These are phyloP conservation scores for Maconellicoccus hirsutus DNA, from an alignment of 1,140 invertebrate species.

Conservation along the genomic window DNA sequence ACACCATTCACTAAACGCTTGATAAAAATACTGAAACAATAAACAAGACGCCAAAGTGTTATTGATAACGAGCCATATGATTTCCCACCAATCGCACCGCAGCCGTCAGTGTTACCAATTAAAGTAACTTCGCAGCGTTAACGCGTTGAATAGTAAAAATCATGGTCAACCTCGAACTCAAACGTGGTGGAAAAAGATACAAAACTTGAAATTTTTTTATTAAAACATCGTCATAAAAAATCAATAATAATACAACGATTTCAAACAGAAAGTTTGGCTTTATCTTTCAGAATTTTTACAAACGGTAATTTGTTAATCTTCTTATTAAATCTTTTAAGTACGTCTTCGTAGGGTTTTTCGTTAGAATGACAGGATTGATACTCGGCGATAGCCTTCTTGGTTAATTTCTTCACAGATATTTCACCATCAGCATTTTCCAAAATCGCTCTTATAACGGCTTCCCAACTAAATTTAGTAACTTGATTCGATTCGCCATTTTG, in stretches of 20 bases:
- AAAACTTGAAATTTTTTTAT: no score
- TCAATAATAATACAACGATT: neutral
- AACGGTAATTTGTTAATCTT: neutral
- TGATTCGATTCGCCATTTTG: neutral
- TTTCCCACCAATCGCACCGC: neutral
- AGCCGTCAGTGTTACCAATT: neutral
- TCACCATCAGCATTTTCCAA: neutral
- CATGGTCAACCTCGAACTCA: no score
- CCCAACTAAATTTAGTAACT: neutral
- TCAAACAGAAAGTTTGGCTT: neutral
- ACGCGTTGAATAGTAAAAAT: no score
- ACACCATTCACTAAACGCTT: neutral
- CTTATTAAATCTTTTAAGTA: neutral
- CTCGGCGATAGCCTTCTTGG: neutral
- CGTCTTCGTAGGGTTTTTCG: neutral
- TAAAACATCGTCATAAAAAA: no score
- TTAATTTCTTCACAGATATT: neutral
- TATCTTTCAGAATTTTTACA: conserved; percentile 1
- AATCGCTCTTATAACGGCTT: neutral
- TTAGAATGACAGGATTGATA: neutral
- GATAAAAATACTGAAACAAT: neutral
- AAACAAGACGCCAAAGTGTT: neutral
- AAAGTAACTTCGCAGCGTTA: no score
- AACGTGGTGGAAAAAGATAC: no score
- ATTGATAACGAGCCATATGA: conserved; percentile 8